Conservation (phyloP, 2,113 vertebrate species). For the Delphinus delphis region DNA sequence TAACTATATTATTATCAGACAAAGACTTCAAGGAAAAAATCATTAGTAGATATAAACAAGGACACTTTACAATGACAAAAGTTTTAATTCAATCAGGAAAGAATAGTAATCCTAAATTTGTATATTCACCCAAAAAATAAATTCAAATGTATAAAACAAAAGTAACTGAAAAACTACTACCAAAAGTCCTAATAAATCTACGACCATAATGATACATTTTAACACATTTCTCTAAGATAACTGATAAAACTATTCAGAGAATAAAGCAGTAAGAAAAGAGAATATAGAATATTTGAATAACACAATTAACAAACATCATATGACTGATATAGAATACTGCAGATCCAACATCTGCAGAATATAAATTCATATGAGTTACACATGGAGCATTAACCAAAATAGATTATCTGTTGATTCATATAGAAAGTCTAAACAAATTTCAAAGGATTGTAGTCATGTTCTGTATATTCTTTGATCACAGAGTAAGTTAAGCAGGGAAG, state of each 20-base stretch:
- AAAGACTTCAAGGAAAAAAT: not conserved
- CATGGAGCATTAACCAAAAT: conserved; percentile 53
- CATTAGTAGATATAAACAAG: not conserved
- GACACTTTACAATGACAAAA: not conserved
- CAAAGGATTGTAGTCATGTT: conserved; percentile 42
- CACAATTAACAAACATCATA: conserved; percentile 37
- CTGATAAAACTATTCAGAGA: conserved; percentile 22
- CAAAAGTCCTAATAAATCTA: not conserved
- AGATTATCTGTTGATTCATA: conserved; percentile 54
- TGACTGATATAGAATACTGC: conserved; percentile 28
- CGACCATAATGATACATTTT: not conserved
- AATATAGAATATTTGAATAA: conserved; percentile 18
- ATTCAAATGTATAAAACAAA: conserved; percentile 11
- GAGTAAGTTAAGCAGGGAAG: conserved; percentile 49
- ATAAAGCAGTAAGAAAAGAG: not conserved
- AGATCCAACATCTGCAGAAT: conserved; percentile 52
- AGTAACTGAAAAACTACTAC: not conserved
- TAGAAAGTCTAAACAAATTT: conserved; percentile 58
- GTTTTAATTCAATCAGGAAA: not conserved
- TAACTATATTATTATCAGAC: not conserved
- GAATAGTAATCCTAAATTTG: not conserved
- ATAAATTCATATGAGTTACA: conserved; percentile 48
- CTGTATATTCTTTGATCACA: conserved; percentile 41
- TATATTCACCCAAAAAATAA: not conserved
- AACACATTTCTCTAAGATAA: not conserved